Conservation (phyloP, 2,113 vertebrate species). For the Phrynocephalus versicolor region DNA sequence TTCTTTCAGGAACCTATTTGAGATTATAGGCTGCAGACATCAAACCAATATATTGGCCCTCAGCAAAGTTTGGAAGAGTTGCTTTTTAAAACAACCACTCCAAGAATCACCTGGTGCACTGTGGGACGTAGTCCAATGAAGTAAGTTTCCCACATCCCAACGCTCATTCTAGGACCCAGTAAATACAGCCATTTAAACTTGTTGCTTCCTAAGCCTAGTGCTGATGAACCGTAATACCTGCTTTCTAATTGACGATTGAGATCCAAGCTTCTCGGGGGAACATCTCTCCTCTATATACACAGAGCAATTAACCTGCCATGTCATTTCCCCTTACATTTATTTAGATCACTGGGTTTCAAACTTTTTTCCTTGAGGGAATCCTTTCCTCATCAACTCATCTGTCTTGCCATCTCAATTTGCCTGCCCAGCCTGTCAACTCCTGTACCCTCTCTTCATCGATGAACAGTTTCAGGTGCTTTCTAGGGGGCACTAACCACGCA, state of each 20-base stretch:
- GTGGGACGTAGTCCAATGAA: no score
- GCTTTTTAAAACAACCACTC: no score
- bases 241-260: not conserved
- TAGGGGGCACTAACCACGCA: not conserved
- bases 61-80: not conserved
- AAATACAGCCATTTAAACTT: not conserved
- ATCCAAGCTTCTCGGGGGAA: not conserved
- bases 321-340: not conserved
- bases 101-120: no score
- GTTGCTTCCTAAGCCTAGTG: not conserved
- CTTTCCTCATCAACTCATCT: not conserved
- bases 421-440: not conserved
- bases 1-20: not conserved
- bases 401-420: not conserved
- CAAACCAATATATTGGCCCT: not conserved
- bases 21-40: not conserved
- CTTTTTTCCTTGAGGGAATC: not conserved
- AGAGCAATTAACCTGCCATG: not conserved
- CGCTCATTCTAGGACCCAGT: not conserved
- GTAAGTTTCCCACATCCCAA: no score
- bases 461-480: not conserved
- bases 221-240: not conserved
- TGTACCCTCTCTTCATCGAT: not conserved
- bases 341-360: slow-evolving; percentile 10
- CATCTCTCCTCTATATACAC: not conserved